Evolutionary conservation across 2,113 vertebrate genomes (phyloP), one percentile per base, ranked within the genome.

Genomic region (Rhinolophus sinicus): DNA sequence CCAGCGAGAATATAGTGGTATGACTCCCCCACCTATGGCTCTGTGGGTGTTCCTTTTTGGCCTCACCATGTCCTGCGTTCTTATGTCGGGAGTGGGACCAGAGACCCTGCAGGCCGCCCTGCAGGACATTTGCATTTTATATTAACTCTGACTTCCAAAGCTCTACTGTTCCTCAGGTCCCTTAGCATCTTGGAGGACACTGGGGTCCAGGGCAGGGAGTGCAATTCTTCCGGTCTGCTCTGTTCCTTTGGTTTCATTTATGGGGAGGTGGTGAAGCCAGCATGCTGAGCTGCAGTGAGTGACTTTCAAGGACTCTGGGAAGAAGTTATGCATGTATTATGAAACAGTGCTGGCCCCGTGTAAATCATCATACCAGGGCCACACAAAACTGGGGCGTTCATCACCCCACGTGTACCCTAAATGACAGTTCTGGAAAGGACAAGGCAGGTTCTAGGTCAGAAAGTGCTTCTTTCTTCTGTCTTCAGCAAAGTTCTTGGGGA

Each of bases 401-500:
- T 67, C 22, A 60, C 24, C 11, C 52, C 35, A 7, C 3, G 78
- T 60, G 33, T 19, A 14, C 18, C 24, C 56, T 2, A 5, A 72
- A 15, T 56, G 24, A 5, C 22, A 47, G 38, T 33, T 5, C n/a
- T 28, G 19, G 28, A 33, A 69, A 78, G 56, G 47, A 77, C 18
- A n/a, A 50, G 58, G 65, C 33, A 85, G n/a, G 19, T 19, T 85
- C 24, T 77, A 35, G 44, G 44, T 94, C 7, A 72, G 62, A 92
- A 88, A 90, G 88, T 67, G 9, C 2, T 6, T 60, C 12, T 24
- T 62, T 64, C 15, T 50, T 40, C 70, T 13, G 7, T 19, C 19
- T 21, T 54, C 0, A 16, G 0, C 0, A 3, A 81, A 52, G 47
- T 10, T 80, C 94, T 33, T 67, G 22, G 15, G 14, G 14, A 88